phyloP scores from a whole-genome alignment of 2,113 vertebrate genomes.

The mouse (Mus musculus) region GRCm39 chr1:62431001-62431500 shows the following conservation, averaged over 20 bases:
- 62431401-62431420: slow-evolving; percentile 7
- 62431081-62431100: slow-evolving; percentile 36
- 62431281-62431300: not conserved
- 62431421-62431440: not conserved
- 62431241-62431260: slow-evolving; percentile 50
- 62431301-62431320: slow-evolving; percentile 13
- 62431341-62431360: slow-evolving; percentile 2
- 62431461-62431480: not conserved
- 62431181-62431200: slow-evolving; percentile 30
- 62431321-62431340: slow-evolving; percentile 49
- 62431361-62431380: not conserved
- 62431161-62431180: slow-evolving; percentile 20
- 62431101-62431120: not conserved
- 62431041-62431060: not conserved
- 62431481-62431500: not conserved
- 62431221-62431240: slow-evolving; percentile 29
- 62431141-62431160: slow-evolving; percentile 24
- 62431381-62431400: slow-evolving; percentile 31
- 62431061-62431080: not conserved
- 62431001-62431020: not conserved
- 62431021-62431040: not conserved
- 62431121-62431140: not conserved
- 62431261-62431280: slow-evolving; percentile 32
- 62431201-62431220: slow-evolving; percentile 31
- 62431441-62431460: not conserved